These are phyloP conservation scores for Ahaetulla prasina DNA, from an alignment of 2,113 vertebrate species.

Conservation along the genomic window DNA sequence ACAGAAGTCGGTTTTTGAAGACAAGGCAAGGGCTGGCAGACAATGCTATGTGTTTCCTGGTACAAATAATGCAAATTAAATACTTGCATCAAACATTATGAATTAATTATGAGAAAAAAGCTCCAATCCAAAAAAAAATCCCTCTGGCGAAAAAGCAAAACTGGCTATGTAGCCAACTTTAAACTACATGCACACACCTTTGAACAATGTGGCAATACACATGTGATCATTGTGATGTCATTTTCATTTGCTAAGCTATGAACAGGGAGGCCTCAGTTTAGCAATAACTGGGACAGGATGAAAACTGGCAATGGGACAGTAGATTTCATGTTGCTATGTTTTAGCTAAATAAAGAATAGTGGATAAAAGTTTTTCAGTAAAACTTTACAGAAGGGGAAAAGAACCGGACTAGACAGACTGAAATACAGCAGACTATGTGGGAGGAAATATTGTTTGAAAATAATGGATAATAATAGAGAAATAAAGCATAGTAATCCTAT, in stretches of 20 bases:
- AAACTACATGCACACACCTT: not conserved
- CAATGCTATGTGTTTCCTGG: not conserved
- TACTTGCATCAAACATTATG: not conserved
- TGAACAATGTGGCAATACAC: not conserved
- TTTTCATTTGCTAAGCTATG: not conserved
- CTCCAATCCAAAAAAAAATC: no score
- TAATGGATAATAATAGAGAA: not conserved
- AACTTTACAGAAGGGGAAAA: not conserved
- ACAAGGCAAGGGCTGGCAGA: not conserved
- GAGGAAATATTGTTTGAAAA: no score
- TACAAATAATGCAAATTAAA: not conserved
- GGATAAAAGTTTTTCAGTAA: no score
- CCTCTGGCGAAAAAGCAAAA: no score
- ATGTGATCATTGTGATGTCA: not conserved
- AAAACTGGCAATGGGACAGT: not conserved
- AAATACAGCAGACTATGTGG: not conserved
- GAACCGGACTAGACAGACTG: not conserved
- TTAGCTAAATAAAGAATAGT: not conserved
- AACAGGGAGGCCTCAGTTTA: not conserved
- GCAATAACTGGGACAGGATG: not conserved
- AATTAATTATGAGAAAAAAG: no score
- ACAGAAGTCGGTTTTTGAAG: not conserved
- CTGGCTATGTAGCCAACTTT: no score
- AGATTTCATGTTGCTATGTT: not conserved
- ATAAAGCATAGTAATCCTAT: not conserved